These are phyloP conservation scores for Sacculina carcini DNA, from an alignment of 2,888 invertebrate species.

Conservation along the genomic window DNA sequence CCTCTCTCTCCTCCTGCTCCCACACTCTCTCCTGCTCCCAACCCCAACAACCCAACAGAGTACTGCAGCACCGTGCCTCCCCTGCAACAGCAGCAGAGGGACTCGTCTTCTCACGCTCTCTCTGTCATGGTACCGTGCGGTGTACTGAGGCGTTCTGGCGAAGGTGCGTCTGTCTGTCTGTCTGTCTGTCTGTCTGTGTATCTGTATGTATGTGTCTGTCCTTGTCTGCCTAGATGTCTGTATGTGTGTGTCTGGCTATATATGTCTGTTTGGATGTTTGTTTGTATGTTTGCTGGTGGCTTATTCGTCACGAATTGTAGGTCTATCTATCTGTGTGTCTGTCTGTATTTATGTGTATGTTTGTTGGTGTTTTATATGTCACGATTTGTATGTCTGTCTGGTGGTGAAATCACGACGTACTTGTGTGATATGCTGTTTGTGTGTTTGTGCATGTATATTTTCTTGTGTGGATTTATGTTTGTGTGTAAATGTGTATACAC, in stretches of 20 bases:
- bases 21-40: no score
- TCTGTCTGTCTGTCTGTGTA: neutral
- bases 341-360: neutral
- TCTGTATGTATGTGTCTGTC: neutral
- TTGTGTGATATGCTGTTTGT: no score
- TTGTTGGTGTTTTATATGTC: no score
- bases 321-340: neutral
- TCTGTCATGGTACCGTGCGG: constrained; percentile 65
- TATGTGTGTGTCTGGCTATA: neutral
- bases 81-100: constrained; percentile 36
- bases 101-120: constrained; percentile 27
- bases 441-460: no score
- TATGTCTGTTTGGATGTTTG: neutral
- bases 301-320: neutral
- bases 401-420: no score
- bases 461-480: no score
- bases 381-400: no score
- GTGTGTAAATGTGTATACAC: neutral
- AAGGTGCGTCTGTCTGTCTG: constrained; percentile 19
- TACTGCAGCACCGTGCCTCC: constrained; percentile 62
- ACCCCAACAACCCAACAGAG: constrained; percentile 64
- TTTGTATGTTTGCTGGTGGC: neutral
- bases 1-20: no score
- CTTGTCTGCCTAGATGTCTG: neutral
- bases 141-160: constrained; percentile 43